Base-by-base conservation (phyloP, 2,797 vertebrate genomes). In the Pseudochirops cupreus region DNA sequence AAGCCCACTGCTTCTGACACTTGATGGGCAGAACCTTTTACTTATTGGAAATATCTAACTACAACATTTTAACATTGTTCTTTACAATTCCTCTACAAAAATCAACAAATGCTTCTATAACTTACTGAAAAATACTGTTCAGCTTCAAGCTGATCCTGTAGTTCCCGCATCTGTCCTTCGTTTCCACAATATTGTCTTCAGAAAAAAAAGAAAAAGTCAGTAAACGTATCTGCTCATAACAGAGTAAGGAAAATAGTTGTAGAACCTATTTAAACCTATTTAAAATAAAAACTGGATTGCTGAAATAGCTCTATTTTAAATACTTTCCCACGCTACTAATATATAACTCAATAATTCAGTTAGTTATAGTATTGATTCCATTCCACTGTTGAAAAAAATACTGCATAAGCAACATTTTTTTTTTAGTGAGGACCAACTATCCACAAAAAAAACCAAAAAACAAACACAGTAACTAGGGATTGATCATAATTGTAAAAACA, bases 81-180 rank as follows among this genome's bases (percentile, higher is more conserved):
- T 82, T 82, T 46, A 82, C 21, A 46, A 46, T 82, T 46, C 21
- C 4, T 3, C 39, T 26, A 82, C 39, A 82, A 82, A 82, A 82
- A 82, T 46, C n/a, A 82, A 82, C 39, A 82, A 95, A 93, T 94
- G 18, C 95, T 92, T 94, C 87, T 82, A 46, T 97, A 91, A 98
- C 99, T 99, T 99, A 99, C 99, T 98, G 99, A 99, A 98, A 99
- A 99, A 99, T 99, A 99, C 97, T 99, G 99, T 98, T 99, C 99
- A 50, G 99, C 99, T 98, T 99, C 99, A 96, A 99, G 99, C 96
- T 99, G 99, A 99, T 99, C 99, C 98, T 99, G 99, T 97, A 99
- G 99, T 98, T 99, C 99, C 98, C 99, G 99, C 99, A 99, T 99
- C 98, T 99, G 99, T 97, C 99, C 99, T 98, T 99, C 99, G 96